These are phyloP conservation scores for Phymastichus coffea DNA, from an alignment of 1,140 invertebrate species.

Conservation along the genomic window DNA sequence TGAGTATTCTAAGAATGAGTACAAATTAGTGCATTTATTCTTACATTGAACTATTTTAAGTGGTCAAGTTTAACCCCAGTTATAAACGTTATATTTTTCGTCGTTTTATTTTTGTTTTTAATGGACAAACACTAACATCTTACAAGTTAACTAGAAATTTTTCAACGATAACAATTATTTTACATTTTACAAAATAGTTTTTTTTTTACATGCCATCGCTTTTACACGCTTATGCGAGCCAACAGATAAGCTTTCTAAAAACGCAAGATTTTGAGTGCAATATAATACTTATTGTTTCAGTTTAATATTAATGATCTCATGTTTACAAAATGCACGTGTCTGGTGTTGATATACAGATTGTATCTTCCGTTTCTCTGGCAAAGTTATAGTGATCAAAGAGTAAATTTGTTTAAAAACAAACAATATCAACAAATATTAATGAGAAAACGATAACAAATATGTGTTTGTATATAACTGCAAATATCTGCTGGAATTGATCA, in stretches of 20 bases:
- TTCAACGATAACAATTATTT: conserved; percentile 29
- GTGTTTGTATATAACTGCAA: too few species aligned
- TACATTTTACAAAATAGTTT: conserved; percentile 26
- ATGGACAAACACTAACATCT: conserved; percentile 23
- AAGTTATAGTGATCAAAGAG: not conserved
- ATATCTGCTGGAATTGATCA: conserved; percentile 10
- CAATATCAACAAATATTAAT: conserved; percentile 4
- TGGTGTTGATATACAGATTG: not conserved
- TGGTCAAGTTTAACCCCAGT: conserved; percentile 18
- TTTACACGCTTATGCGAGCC: not conserved
- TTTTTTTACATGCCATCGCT: not conserved
- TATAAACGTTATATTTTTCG: conserved; percentile 12
- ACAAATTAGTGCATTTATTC: conserved; percentile 31
- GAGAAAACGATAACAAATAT: conserved; percentile 12
- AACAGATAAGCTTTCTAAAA: conserved; percentile 10
- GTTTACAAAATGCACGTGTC: not conserved
- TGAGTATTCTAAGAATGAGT: conserved; percentile 39
- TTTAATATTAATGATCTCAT: conserved; percentile 22
- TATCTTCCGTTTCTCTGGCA: conserved; percentile 1
- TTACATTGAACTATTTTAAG: conserved; percentile 23
- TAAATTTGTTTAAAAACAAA: conserved; percentile 6
- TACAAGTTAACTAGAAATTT: conserved; percentile 25
- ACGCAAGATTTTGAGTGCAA: conserved; percentile 20
- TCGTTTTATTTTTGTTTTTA: conserved; percentile 4
- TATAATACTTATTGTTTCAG: conserved; percentile 24